These are phyloP conservation scores for Cheirogaleus major DNA, from an alignment of 2,797 vertebrate genomes.

Conservation along the genomic window DNA sequence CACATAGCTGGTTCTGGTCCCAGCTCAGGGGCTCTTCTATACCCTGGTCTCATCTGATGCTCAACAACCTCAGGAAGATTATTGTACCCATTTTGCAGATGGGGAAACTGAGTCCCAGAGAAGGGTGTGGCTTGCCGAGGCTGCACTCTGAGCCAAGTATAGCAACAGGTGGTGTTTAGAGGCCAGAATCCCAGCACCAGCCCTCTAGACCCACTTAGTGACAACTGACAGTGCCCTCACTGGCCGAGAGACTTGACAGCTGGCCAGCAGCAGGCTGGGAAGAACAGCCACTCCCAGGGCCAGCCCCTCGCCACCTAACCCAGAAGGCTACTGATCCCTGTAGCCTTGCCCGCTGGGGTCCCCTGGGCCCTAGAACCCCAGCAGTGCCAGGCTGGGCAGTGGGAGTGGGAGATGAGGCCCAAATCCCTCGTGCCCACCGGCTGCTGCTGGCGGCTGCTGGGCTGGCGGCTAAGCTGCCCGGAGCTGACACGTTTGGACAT, in stretches of 20 bases:
- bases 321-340: neutral
- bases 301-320: neutral
- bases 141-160: neutral
- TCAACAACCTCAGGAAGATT: neutral
- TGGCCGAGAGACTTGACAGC: neutral
- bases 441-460: neutral
- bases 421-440: neutral
- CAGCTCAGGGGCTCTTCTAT: neutral
- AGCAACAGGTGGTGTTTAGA: neutral
- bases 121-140: neutral
- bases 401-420: neutral
- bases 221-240: neutral
- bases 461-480: neutral
- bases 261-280: rapidly evolving
- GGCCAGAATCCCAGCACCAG: neutral
- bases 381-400: neutral
- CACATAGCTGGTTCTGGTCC: neutral
- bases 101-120: neutral
- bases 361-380: neutral
- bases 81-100: neutral
- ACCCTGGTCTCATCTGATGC: neutral
- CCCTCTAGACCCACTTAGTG: neutral
- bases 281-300: neutral
- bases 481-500: constrained; percentile 42
- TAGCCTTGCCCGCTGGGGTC: neutral